These are phyloP conservation scores for Subanguina moxae DNA, from an alignment of 1,140 invertebrate genomes.

Conservation along the genomic window DNA sequence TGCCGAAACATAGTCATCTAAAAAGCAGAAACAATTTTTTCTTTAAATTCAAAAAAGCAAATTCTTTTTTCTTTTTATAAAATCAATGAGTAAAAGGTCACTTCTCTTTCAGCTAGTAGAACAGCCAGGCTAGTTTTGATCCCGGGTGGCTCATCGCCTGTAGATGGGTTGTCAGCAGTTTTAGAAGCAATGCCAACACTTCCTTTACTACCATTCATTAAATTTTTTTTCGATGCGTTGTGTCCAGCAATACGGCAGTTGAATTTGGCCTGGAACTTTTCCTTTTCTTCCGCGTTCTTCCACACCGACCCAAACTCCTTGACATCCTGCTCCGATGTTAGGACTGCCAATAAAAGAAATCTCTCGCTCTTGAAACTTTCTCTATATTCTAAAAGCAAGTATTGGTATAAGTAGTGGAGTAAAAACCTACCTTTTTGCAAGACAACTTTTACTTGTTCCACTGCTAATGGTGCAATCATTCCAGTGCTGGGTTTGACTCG, in stretches of 20 bases:
- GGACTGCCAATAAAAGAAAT: conserved; percentile 71
- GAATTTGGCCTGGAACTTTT: conserved; percentile 30
- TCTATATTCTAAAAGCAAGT: conserved; percentile 2
- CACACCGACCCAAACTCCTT: conserved; percentile 65
- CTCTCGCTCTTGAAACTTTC: neutral
- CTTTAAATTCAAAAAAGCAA: neutral
- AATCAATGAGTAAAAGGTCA: neutral
- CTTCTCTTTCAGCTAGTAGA: conserved; percentile 18
- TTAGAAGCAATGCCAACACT: neutral
- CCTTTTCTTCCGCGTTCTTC: conserved; percentile 62
- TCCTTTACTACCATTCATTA: neutral
- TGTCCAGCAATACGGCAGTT: conserved; percentile 4
- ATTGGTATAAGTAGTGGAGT: neutral
- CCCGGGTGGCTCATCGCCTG: neutral
- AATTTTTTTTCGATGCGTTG: conserved; percentile 1
- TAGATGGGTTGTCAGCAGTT: neutral
- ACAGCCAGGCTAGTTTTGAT: conserved; percentile 10
- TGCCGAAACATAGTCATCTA: conserved; percentile 6
- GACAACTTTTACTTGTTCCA: conserved; percentile 57
- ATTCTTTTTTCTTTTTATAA: neutral
- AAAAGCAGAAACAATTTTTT: conserved; percentile 3
- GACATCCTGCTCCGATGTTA: conserved; percentile 62
- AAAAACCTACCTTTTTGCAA: conserved; percentile 46
- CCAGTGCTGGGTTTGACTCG: conserved; percentile 79
- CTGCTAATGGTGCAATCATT: conserved; percentile 66